Conservation (phyloP, 2,797 vertebrate species). For the Sebastiscus albofasciatus region DNA sequence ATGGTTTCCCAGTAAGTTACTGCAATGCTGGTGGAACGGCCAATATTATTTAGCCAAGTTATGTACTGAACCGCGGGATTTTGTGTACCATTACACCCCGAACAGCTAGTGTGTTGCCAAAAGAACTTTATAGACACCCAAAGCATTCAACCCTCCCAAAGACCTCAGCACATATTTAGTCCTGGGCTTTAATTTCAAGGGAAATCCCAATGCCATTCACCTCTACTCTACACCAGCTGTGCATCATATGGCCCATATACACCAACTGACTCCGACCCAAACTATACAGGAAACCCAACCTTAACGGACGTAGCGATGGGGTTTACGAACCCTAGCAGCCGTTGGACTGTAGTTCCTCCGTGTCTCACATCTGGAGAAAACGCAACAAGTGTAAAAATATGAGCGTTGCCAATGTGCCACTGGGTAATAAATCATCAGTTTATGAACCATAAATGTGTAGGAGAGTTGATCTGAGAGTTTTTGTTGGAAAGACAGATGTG, state of each 20-base stretch:
- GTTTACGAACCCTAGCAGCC: conserved; percentile 28
- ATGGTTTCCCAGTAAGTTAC: not conserved
- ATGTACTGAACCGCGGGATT: not conserved
- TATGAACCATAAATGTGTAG: conserved; percentile 43
- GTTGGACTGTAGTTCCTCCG: conserved; percentile 13
- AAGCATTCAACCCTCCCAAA: not conserved
- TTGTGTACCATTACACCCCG: not conserved
- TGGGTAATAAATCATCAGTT: conserved; percentile 45
- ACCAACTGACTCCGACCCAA: conserved; percentile 27
- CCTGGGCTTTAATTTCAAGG: conserved; percentile 11
- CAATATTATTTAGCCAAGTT: not conserved
- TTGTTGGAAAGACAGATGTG: conserved; percentile 21
- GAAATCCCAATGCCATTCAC: conserved; percentile 19
- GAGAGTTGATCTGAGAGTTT: not conserved
- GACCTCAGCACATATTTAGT: conserved; percentile 16
- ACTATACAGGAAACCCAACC: conserved; percentile 37
- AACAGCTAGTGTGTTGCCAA: not conserved
- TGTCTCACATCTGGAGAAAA: conserved; percentile 51
- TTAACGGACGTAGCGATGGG: conserved; percentile 4
- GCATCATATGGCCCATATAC: conserved; percentile 44
- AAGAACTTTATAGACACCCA: not conserved
- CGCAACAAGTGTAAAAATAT: conserved; percentile 40
- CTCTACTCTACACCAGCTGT: conserved; percentile 44
- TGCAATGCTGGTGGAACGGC: not conserved
- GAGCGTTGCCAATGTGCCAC: conserved; percentile 27